Conservation (phyloP, 2,888 invertebrate species). For the Lottia scabra region DNA sequence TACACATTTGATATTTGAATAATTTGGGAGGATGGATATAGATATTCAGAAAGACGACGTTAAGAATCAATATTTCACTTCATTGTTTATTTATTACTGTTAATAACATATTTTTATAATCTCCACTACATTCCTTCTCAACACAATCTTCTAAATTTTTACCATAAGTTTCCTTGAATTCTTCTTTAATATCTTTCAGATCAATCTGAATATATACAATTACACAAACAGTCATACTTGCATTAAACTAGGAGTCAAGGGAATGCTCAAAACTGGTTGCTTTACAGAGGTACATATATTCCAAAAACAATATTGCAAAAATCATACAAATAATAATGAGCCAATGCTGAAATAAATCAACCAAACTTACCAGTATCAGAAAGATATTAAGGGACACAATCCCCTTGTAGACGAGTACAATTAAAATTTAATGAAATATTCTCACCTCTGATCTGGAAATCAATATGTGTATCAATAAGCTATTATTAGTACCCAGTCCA, state of each 20-base stretch:
- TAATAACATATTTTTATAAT: slow-evolving; percentile 63
- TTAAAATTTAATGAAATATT: not conserved
- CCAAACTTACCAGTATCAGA: too few relatives aligned
- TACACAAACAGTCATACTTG: not conserved
- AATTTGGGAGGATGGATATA: too few relatives aligned
- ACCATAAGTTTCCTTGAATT: slow-evolving; percentile 62
- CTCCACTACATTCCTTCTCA: slow-evolving; percentile 63
- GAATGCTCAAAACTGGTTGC: too few relatives aligned
- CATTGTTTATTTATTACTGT: slow-evolving; percentile 28
- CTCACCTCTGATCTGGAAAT: slow-evolving; percentile 38
- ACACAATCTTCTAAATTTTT: slow-evolving; percentile 61
- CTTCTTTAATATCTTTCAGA: slow-evolving; percentile 64
- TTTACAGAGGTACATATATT: too few relatives aligned
- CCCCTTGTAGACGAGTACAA: not conserved
- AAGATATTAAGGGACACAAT: too few relatives aligned
- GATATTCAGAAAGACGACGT: too few relatives aligned
- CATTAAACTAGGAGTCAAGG: too few relatives aligned
- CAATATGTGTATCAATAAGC: slow-evolving; percentile 34
- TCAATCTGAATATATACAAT: slow-evolving; percentile 60
- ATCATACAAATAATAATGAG: too few relatives aligned
- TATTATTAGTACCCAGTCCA: slow-evolving; percentile 35
- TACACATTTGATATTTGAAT: too few relatives aligned
- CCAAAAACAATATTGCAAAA: too few relatives aligned
- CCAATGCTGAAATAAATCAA: too few relatives aligned
- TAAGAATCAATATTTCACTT: too few relatives aligned